These are phyloP conservation scores for Podarcis raffonei DNA, from an alignment of 2,113 vertebrate genomes.

Conservation along the genomic window DNA sequence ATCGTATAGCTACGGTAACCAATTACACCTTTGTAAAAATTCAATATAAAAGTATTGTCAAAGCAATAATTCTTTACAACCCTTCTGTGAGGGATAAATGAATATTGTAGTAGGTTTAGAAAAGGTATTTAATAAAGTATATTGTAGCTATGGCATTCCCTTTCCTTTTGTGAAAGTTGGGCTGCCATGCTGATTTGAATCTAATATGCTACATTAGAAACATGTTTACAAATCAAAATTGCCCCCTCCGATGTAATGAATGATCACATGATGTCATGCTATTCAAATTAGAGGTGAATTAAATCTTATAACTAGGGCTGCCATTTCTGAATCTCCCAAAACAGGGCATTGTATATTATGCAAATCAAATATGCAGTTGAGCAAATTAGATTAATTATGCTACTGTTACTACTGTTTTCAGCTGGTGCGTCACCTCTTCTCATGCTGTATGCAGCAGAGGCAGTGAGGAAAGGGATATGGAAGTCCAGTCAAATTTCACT, in stretches of 20 bases:
- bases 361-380: neutral
- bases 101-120: constrained; percentile 27
- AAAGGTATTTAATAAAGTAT: neutral
- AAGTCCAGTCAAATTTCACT: neutral
- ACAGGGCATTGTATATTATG: neutral
- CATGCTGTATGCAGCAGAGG: neutral
- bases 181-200: constrained; percentile 26
- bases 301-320: neutral
- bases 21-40: constrained; percentile 1
- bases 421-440: neutral
- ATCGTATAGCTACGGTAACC: constrained; percentile 5
- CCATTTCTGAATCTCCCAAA: neutral
- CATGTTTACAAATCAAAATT: neutral
- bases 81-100: constrained; percentile 38
- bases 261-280: neutral
- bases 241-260: neutral
- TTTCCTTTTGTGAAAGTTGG: constrained; percentile 18
- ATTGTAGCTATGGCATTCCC: constrained; percentile 33
- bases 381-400: neutral
- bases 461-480: neutral
- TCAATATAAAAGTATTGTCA: constrained; percentile 32
- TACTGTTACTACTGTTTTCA: neutral
- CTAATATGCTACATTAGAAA: constrained; percentile 19
- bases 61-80: constrained; percentile 25
- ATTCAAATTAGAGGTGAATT: neutral